Evolutionary conservation across 2,888 invertebrate genomes (phyloP).

Genomic region (Caenorhabditis becei): DNA sequence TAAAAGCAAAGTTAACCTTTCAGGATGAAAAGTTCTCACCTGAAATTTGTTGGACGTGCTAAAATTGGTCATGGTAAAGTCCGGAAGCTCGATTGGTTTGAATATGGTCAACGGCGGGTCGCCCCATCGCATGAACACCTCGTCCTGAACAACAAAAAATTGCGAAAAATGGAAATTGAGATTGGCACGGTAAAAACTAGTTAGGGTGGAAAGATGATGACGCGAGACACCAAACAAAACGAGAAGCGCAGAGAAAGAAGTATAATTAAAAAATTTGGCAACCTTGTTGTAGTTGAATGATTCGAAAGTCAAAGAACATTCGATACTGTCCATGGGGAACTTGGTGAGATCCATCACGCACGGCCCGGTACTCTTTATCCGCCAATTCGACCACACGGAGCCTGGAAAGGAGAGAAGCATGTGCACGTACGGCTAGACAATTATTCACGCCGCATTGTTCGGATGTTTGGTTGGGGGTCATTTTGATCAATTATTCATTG

Average conservation of each 20-base stretch:
- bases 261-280: conserved; percentile 45
- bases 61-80: conserved; percentile 78
- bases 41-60: conserved; percentile 67
- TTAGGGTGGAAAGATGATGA: conserved; percentile 20
- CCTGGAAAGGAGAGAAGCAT: conserved; percentile 65
- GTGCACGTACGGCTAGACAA: conserved; percentile 40
- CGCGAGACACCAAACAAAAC: neutral
- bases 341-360: conserved; percentile 79
- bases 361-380: conserved; percentile 81
- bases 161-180: neutral
- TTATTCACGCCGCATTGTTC: conserved; percentile 58
- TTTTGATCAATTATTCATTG: conserved; percentile 50
- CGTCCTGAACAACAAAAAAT: conserved; percentile 54
- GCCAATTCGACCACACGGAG: conserved; percentile 81
- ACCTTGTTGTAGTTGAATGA: conserved; percentile 81
- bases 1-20: conserved; percentile 47
- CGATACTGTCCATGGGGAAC: conserved; percentile 80
- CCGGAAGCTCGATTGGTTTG: conserved; percentile 81
- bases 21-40: conserved; percentile 27
- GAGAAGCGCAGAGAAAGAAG: conserved; percentile 3
- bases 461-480: conserved; percentile 16
- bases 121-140: conserved; percentile 76
- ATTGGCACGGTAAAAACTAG: conserved; percentile 34
- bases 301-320: conserved; percentile 80
- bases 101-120: conserved; percentile 70